Conservation (phyloP, 2,113 vertebrate genomes). For the Corythoichthys intestinalis region DNA sequence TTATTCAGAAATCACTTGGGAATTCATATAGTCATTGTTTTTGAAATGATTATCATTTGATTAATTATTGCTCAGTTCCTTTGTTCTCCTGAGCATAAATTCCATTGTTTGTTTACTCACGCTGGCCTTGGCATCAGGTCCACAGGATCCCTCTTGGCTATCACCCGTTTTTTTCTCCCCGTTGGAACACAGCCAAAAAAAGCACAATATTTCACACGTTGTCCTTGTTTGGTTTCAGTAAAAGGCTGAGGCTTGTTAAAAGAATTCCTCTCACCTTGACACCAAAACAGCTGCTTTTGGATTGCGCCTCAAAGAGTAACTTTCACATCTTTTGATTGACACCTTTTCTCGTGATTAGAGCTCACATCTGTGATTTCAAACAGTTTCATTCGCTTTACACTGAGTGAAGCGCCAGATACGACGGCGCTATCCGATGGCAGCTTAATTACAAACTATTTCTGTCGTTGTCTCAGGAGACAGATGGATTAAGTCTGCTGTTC, state of each 20-base stretch:
- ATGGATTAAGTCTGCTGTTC: conserved; percentile 32
- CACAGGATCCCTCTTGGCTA: not conserved
- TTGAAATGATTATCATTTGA: not conserved
- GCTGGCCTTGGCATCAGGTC: not conserved
- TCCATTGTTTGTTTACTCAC: not conserved
- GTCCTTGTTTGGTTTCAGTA: conserved; percentile 27
- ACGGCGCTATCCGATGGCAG: conserved; percentile 66
- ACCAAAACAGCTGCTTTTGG: conserved; percentile 46
- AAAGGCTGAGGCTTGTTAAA: conserved; percentile 39
- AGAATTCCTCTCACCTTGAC: conserved; percentile 55
- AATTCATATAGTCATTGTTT: not conserved
- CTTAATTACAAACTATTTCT: conserved; percentile 76
- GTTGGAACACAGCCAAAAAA: conserved; percentile 23
- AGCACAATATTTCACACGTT: conserved; percentile 22
- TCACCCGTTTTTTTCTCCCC: not conserved
- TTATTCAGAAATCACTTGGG: not conserved
- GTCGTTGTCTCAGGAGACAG: conserved; percentile 46
- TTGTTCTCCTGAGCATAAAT: not conserved
- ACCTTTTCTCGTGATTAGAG: conserved; percentile 51
- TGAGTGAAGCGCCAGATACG: conserved; percentile 63
- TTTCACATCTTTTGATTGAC: conserved; percentile 36
- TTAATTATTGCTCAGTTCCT: not conserved
- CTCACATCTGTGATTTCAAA: conserved; percentile 77
- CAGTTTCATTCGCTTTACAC: conserved; percentile 69
- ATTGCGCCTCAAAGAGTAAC: conserved; percentile 46